A percentile compares a stretch with the other conserved stretches of the same genome.
phyloP scores from a whole-genome alignment of 2,797 vertebrate species.

The Pygocentrus nattereri region DNA sequence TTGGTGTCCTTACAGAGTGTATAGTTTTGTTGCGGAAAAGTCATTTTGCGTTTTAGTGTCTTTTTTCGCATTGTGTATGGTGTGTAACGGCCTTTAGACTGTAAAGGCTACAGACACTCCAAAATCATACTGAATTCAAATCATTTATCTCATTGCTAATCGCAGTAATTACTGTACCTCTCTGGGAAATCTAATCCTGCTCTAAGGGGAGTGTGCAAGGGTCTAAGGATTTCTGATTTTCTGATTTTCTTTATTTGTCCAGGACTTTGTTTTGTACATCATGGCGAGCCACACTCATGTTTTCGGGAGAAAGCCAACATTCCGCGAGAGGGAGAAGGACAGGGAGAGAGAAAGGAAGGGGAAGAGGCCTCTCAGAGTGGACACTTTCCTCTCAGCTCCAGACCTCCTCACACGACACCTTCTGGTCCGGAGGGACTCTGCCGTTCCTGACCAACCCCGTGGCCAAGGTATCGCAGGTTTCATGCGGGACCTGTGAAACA shows the following conservation, averaged over 20 bases:
- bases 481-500: not conserved
- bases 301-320: slow-evolving; percentile 86
- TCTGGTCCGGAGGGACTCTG: slow-evolving; percentile 80
- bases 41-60: too few relatives aligned
- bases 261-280: slow-evolving; percentile 95
- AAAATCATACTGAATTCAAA: not conserved
- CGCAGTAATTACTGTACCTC: not conserved
- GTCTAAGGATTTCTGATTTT: slow-evolving; percentile 23
- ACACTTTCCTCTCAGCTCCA: slow-evolving; percentile 90
- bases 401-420: slow-evolving; percentile 90
- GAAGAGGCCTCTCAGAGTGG: slow-evolving; percentile 85
- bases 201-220: not conserved
- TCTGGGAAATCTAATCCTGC: not conserved
- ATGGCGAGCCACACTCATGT: slow-evolving; percentile 90
- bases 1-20: too few relatives aligned
- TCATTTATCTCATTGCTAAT: not conserved
- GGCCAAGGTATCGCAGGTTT: slow-evolving; percentile 74
- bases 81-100: not conserved
- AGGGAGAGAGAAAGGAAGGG: slow-evolving; percentile 84
- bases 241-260: slow-evolving; percentile 61
- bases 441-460: slow-evolving; percentile 71
- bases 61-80: too few relatives aligned
- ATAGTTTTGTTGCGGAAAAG: too few relatives aligned
- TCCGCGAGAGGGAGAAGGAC: slow-evolving; percentile 85
- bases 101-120: not conserved